These are phyloP conservation scores for Onychomys arenicola DNA, from an alignment of 2,797 vertebrate species.

Conservation along the genomic window DNA sequence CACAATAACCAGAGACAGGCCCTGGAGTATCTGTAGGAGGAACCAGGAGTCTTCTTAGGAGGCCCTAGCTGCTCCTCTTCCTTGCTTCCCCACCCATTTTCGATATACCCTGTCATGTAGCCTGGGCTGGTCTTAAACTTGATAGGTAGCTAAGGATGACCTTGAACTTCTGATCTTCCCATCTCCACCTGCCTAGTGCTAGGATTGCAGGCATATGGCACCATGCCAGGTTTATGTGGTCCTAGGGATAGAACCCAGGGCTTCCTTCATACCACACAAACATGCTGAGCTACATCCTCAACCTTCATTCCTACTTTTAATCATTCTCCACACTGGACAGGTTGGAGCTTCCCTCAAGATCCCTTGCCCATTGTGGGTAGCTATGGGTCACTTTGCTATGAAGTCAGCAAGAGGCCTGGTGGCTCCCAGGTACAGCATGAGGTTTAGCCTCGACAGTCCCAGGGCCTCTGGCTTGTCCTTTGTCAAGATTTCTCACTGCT, in stretches of 20 bases:
- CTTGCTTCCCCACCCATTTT: not conserved
- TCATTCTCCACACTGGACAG: not conserved
- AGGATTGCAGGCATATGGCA: not conserved
- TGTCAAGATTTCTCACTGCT: not conserved
- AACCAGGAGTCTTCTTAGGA: fast-evolving
- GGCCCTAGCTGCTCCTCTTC: too few relatives aligned
- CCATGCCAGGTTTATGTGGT: not conserved
- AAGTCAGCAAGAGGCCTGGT: not conserved
- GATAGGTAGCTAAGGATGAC: not conserved
- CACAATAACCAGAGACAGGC: not conserved
- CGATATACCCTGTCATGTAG: not conserved
- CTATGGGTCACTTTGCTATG: not conserved
- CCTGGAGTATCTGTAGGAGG: fast-evolving
- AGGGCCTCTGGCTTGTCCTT: not conserved
- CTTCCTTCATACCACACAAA: not conserved
- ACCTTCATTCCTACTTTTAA: not conserved
- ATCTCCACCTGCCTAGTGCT: not conserved
- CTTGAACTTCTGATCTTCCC: not conserved
- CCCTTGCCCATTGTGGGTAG: not conserved
- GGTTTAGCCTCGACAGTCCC: not conserved
- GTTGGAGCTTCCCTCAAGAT: not conserved
- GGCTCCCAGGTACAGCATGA: not conserved
- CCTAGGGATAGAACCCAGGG: not conserved
- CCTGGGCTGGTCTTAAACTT: not conserved
- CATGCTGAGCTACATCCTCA: not conserved